A percentile compares a stretch with the other conserved stretches of the same genome.
Conservation (phyloP, 1,140 invertebrate genomes). For the Drosophila pectinifera region DNA sequence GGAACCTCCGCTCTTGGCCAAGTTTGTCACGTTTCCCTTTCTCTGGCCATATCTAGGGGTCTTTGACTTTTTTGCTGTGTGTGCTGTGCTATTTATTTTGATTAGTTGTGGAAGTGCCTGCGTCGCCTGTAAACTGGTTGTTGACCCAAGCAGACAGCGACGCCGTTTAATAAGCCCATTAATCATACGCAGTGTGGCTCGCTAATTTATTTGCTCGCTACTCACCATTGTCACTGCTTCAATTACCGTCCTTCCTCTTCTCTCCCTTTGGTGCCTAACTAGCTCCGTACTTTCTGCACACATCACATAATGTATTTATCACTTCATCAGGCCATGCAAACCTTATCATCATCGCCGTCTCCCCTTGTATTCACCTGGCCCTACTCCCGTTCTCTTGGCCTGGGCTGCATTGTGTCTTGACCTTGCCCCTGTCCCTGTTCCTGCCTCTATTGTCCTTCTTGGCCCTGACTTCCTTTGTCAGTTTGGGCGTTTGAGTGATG, state of each 20-base stretch:
- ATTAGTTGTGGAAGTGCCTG: constrained; percentile 39
- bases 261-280: constrained; percentile 14
- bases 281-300: constrained; percentile 42
- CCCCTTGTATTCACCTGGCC: constrained; percentile 4
- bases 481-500: constrained; percentile 70
- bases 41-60: background rate
- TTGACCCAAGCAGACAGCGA: constrained; percentile 55
- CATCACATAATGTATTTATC: constrained; percentile 79
- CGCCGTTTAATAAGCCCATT: constrained; percentile 70
- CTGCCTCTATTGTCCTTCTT: background rate
- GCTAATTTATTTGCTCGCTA: constrained; percentile 71
- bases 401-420: constrained; percentile 54
- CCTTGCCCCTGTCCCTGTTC: constrained; percentile 51
- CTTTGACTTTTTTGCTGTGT: constrained; percentile 16
- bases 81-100: constrained; percentile 52
- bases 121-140: constrained; percentile 67
- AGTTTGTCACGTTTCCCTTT: constrained; percentile 3
- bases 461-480: constrained; percentile 69
- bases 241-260: constrained; percentile 44
- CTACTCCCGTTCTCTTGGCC: constrained; percentile 2
- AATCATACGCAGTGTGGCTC: constrained; percentile 76
- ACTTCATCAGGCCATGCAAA: constrained; percentile 74
- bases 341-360: constrained; percentile 58
- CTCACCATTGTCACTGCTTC: constrained; percentile 59
- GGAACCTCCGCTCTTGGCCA: constrained; percentile 3